Conservation (phyloP, 2,797 vertebrate species). For the Garrulus glandarius region DNA sequence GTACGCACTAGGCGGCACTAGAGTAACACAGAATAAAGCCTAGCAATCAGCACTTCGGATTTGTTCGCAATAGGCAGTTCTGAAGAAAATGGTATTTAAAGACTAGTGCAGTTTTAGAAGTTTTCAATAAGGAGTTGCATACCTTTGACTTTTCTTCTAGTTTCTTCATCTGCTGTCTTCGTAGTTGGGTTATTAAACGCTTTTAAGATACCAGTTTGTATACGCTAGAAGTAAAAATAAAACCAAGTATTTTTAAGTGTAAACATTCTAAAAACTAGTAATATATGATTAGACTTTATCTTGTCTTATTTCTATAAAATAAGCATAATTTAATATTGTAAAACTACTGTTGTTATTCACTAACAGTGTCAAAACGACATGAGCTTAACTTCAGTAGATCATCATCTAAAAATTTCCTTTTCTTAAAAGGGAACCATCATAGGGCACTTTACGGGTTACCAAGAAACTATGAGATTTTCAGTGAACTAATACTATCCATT, state of each 20-base stretch:
- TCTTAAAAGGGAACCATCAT: background rate
- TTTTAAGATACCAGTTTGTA: slow-evolving; percentile 95
- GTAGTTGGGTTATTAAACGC: slow-evolving; percentile 97
- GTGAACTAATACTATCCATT: background rate
- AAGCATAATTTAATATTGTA: background rate
- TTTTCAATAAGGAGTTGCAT: slow-evolving; percentile 28
- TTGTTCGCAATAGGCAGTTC: background rate
- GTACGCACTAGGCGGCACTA: slow-evolving; percentile 68
- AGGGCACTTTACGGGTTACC: background rate
- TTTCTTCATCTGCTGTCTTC: slow-evolving; percentile 95
- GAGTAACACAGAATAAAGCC: background rate
- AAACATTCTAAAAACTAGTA: background rate
- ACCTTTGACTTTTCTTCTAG: slow-evolving; percentile 97
- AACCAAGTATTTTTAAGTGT: background rate
- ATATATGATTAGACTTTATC: background rate
- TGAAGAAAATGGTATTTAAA: background rate
- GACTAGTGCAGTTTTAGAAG: background rate
- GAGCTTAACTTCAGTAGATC: background rate
- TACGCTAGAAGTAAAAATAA: slow-evolving; percentile 78
- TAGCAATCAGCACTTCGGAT: background rate
- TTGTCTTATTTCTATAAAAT: background rate
- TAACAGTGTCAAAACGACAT: background rate
- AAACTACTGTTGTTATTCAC: background rate
- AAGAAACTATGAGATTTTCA: background rate
- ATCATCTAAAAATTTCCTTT: background rate